Evolutionary conservation across 2,888 invertebrate genomes (phyloP).

Genomic region (Lasioglossum malachurum): DNA sequence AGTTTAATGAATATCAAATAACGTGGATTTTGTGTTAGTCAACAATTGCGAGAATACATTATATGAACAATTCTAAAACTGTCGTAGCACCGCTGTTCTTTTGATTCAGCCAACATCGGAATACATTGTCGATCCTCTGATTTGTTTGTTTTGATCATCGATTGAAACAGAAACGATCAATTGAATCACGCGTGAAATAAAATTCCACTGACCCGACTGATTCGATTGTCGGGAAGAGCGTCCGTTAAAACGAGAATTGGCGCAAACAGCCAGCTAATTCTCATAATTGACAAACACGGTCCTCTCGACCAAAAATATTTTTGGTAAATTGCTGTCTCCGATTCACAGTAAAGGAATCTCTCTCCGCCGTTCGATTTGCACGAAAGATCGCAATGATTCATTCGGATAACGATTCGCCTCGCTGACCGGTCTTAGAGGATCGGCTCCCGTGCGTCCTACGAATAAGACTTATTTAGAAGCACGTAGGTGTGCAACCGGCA

Average conservation of each 20-base stretch:
- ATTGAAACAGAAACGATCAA: not conserved
- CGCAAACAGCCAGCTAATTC: not conserved
- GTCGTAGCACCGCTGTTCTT: not conserved
- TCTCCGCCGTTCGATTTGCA: not conserved
- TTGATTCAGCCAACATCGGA: not conserved
- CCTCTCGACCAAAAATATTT: not conserved
- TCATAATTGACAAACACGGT: too few species aligned
- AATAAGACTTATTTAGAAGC: slow-evolving; percentile 67
- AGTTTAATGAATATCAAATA: not conserved
- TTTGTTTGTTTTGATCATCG: not conserved
- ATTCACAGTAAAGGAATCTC: not conserved
- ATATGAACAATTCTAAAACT: not conserved
- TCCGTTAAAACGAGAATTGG: not conserved
- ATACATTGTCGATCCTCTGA: not conserved
- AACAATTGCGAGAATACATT: not conserved
- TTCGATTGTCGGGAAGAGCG: not conserved
- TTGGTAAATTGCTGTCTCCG: not conserved
- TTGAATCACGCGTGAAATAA: not conserved
- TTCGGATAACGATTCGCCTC: not conserved
- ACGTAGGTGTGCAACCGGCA: slow-evolving; percentile 58
- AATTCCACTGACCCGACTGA: not conserved
- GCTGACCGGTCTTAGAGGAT: slow-evolving; percentile 12
- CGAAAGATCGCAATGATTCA: not conserved
- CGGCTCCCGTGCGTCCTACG: slow-evolving; percentile 56
- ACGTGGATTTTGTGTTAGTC: not conserved